Evolutionary conservation across 1,140 invertebrate species (phyloP), one percentile per base, ranked within the genome.

Genomic region (Dufourea novaeangliae): DNA sequence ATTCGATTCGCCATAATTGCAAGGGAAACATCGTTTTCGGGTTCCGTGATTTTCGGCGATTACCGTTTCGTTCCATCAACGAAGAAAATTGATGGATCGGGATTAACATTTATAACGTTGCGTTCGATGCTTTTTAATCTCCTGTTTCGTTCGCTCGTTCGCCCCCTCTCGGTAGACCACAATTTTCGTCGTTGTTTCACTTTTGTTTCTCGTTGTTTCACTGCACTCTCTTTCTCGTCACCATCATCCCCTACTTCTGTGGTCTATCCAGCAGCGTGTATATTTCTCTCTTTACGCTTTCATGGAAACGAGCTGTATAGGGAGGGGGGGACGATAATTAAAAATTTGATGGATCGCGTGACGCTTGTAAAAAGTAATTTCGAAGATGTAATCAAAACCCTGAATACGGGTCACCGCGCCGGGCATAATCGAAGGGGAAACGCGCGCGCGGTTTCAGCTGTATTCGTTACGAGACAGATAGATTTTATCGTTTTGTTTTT

Each of bases 321-420:
- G 10, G n/a, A n/a, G n/a, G n/a, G n/a, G n/a, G n/a, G 46, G n/a
- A 20, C 39, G 73, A 67, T 76, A 76, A 76, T 76, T 76, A 76
- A 76, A 76, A 76, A 76, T 76, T 76, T 76, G 66, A 76, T 69
- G 73, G 73, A 68, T 76, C 73, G 66, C 73, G 73, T 61, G 73
- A 68, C 22, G 29, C 27, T 20, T 56, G 66, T 59, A 46, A 68
- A 76, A 69, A 76, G 52, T 76, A 69, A 69, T 69, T 76, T 34
- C 46, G 54, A 44, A 61, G 66, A 76, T 69, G 66, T 37, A 69
- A 76, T 76, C 54, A 27, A 69, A 76, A 76, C 25, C 27, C 39
- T 29, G 54, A 59, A 69, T 76, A 50, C 73, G 20, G 73, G 54
- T 59, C 73, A 59, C 54, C 22, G 54, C 67, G n/a, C n/a, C n/a